Conservation (phyloP, 2,888 invertebrate genomes). For the Parnassius smintheus region DNA sequence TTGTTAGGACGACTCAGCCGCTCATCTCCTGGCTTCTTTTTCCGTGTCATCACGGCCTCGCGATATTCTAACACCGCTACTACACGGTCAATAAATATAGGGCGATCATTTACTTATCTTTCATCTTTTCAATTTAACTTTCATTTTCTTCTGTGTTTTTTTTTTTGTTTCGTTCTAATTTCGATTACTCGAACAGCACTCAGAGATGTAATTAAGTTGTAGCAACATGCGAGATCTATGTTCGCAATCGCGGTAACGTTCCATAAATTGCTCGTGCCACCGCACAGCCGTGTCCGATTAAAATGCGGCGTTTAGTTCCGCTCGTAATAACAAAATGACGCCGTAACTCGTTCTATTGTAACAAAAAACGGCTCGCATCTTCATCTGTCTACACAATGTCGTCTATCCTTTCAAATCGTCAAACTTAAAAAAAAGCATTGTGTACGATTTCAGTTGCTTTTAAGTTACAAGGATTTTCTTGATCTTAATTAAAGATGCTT, state of each 20-base stretch:
- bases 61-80: too few relatives aligned
- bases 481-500: too few relatives aligned
- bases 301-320: slow-evolving; percentile 11
- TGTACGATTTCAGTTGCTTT: too few relatives aligned
- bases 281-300: slow-evolving; percentile 4
- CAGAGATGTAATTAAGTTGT: slow-evolving; percentile 16
- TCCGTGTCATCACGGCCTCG: too few relatives aligned
- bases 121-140: slow-evolving; percentile 14
- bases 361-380: slow-evolving; percentile 3
- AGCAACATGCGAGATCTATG: slow-evolving; percentile 3
- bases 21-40: too few relatives aligned
- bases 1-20: too few relatives aligned
- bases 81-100: background rate
- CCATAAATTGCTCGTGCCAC: background rate
- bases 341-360: slow-evolving; percentile 6
- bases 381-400: background rate
- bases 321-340: slow-evolving; percentile 13
- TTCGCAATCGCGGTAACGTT: background rate
- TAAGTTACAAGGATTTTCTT: too few relatives aligned
- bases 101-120: slow-evolving; percentile 11
- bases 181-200: slow-evolving; percentile 9
- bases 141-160: slow-evolving; percentile 23
- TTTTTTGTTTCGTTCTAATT: slow-evolving; percentile 17
- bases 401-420: too few relatives aligned
- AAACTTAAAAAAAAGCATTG: too few relatives aligned